Evolutionary conservation across 1,140 invertebrate species (phyloP).

Genomic region (Ctenoplectra terminalis): DNA sequence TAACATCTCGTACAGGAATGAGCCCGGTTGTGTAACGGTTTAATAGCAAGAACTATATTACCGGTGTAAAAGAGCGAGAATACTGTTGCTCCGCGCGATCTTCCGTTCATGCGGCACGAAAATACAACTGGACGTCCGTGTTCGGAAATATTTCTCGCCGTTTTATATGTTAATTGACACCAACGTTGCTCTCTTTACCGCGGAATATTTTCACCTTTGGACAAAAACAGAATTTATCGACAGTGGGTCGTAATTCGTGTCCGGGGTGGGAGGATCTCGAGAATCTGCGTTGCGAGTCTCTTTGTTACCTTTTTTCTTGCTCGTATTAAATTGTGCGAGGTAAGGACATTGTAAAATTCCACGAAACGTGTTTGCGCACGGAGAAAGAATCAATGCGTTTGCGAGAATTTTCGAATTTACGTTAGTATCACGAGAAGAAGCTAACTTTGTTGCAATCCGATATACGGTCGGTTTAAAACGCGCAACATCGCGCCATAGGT

Average conservation of each 20-base stretch:
- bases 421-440: neutral
- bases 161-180: constrained; percentile 33
- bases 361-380: no score
- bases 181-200: no score
- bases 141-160: neutral
- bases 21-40: constrained; percentile 60
- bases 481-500: neutral
- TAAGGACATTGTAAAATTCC: neutral
- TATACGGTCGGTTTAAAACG: neutral
- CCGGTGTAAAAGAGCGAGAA: constrained; percentile 33
- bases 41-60: constrained; percentile 54
- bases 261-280: neutral
- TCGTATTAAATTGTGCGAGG: neutral
- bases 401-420: neutral
- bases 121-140: neutral
- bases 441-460: neutral
- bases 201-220: neutral
- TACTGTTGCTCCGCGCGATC: neutral
- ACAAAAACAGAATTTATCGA: neutral
- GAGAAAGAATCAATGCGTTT: neutral
- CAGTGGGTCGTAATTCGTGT: neutral
- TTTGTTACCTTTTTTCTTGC: neutral
- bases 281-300: neutral
- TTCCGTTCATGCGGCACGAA: neutral
- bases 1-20: constrained; percentile 38